These are phyloP conservation scores for Dolichoris vasculosae DNA, from an alignment of 1,140 invertebrate species.

Conservation along the genomic window DNA sequence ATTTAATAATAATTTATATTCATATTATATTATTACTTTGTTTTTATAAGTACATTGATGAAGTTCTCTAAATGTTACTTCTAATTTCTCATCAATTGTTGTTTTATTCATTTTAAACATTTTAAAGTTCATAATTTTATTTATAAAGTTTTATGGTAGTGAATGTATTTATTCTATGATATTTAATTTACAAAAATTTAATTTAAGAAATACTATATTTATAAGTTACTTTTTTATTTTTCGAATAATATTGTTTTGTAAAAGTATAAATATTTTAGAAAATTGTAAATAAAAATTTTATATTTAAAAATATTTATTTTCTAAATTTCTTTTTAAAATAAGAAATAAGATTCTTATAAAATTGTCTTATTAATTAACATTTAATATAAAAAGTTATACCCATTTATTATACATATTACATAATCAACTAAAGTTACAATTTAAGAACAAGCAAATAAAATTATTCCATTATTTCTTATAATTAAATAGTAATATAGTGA, in stretches of 20 bases:
- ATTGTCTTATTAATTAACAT: not conserved
- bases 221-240: not conserved
- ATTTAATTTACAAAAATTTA: not conserved
- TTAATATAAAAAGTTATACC: not conserved
- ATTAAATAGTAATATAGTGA: not conserved
- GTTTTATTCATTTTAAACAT: conserved; percentile 11
- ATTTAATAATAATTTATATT: not conserved
- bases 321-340: not conserved
- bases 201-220: not conserved
- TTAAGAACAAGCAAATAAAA: not conserved
- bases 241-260: no score
- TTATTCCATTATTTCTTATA: not conserved
- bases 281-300: no score
- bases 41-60: not conserved
- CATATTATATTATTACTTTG: not conserved
- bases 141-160: conserved; percentile 1
- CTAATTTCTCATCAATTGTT: not conserved
- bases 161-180: not conserved
- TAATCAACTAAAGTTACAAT: not conserved
- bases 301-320: no score
- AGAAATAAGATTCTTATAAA: not conserved
- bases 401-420: not conserved
- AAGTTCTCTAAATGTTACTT: not conserved
- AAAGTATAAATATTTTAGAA: no score
- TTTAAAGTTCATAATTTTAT: not conserved